Evolutionary conservation across 2,797 vertebrate species (phyloP).

Genomic region (Danio kyathit): DNA sequence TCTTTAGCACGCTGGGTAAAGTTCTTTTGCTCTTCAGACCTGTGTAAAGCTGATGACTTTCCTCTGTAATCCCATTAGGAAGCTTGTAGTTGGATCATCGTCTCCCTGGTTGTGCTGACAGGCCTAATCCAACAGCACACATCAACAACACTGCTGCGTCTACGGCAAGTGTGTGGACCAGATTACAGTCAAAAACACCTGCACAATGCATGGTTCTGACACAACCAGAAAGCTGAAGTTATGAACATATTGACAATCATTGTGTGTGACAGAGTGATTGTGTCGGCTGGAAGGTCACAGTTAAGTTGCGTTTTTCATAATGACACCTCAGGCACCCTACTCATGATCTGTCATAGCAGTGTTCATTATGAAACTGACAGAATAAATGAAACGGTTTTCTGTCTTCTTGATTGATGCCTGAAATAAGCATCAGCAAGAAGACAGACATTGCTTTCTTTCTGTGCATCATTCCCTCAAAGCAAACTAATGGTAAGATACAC

Average conservation of each 20-base stretch:
- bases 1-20: background rate
- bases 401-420: background rate
- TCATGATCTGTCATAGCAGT: background rate
- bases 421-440: too few species aligned
- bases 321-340: background rate
- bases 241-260: conserved; percentile 23
- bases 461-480: too few species aligned
- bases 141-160: conserved; percentile 28
- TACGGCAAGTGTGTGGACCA: conserved; percentile 3
- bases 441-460: too few species aligned
- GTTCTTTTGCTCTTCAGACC: background rate
- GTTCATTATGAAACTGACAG: conserved; percentile 9
- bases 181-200: conserved; percentile 33
- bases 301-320: conserved; percentile 2
- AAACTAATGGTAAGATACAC: too few species aligned
- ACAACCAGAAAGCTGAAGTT: background rate
- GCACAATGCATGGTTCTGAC: conserved; percentile 1
- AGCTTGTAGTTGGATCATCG: conserved; percentile 39
- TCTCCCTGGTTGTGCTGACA: conserved; percentile 29
- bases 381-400: background rate
- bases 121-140: conserved; percentile 40
- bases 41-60: conserved; percentile 44
- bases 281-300: background rate
- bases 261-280: background rate
- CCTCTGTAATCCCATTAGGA: conserved; percentile 52